These are phyloP conservation scores for Parascotia fuliginaria DNA, from an alignment of 2,888 invertebrate species.

Conservation along the genomic window DNA sequence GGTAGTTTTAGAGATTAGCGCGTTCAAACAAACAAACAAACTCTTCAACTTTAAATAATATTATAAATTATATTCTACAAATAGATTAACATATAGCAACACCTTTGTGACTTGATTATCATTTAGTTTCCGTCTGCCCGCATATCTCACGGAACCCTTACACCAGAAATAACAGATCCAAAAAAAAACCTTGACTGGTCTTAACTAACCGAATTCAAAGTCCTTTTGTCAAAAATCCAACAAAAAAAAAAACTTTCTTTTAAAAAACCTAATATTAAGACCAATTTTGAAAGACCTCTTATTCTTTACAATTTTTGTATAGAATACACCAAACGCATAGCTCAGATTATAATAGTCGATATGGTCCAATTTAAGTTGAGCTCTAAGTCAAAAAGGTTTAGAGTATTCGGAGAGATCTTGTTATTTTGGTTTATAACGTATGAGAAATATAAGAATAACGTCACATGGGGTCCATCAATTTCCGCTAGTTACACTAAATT, in stretches of 20 bases:
- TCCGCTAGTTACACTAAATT: slow-evolving; percentile 32
- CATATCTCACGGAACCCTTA: slow-evolving; percentile 5
- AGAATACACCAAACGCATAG: slow-evolving; percentile 1
- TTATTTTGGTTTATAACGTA: not conserved
- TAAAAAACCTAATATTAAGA: slow-evolving; percentile 1
- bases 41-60: too few species aligned
- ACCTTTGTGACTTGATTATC: too few species aligned
- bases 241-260: slow-evolving; percentile 7
- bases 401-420: not conserved
- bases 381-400: not conserved
- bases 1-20: too few species aligned
- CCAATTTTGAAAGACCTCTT: slow-evolving; percentile 13
- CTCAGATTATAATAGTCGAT: slow-evolving; percentile 1
- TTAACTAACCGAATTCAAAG: slow-evolving; percentile 48
- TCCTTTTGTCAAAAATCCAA: slow-evolving; percentile 33
- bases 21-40: too few species aligned
- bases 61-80: too few species aligned
- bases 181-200: slow-evolving; percentile 33
- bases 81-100: too few species aligned
- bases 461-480: slow-evolving; percentile 31
- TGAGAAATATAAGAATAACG: slow-evolving; percentile 13
- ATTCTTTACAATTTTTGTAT: not conserved
- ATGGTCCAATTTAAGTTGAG: not conserved
- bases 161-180: slow-evolving; percentile 19
- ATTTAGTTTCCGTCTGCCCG: not conserved